These are phyloP conservation scores for Timandra comae DNA, from an alignment of 2,888 invertebrate species.

Conservation along the genomic window DNA sequence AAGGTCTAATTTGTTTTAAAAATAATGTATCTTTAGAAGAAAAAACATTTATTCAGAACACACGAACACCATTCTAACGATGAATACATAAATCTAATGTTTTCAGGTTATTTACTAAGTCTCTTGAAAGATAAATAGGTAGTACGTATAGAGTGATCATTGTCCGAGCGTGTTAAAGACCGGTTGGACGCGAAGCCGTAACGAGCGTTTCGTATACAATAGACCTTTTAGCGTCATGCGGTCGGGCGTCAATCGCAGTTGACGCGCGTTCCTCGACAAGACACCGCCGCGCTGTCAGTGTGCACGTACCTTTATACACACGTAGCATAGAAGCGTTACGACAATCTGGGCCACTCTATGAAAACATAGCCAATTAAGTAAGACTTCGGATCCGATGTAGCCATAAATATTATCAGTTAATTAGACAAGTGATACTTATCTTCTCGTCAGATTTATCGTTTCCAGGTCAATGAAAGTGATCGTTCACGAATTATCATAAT, in stretches of 20 bases:
- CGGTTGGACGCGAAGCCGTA: conserved; percentile 60
- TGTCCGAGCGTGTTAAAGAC: conserved; percentile 72
- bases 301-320: conserved; percentile 47
- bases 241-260: conserved; percentile 63
- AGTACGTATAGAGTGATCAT: conserved; percentile 72
- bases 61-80: no score
- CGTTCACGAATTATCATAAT: background rate
- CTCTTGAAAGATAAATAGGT: conserved; percentile 49
- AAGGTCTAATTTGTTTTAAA: no score
- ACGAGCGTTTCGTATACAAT: conserved; percentile 75
- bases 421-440: conserved; percentile 7
- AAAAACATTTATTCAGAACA: no score
- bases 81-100: conserved; percentile 32
- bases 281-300: conserved; percentile 36
- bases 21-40: no score
- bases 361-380: conserved; percentile 10
- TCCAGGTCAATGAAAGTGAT: conserved; percentile 2
- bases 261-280: conserved; percentile 30
- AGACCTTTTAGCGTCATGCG: conserved; percentile 75
- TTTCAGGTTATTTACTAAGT: conserved; percentile 20
- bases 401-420: conserved; percentile 12
- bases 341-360: conserved; percentile 9
- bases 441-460: conserved; percentile 7
- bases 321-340: conserved; percentile 5
- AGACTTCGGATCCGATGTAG: conserved; percentile 5